Evolutionary conservation across 2,113 vertebrate species (phyloP).

Genomic region (Cyphomyrus discorhynchus): DNA sequence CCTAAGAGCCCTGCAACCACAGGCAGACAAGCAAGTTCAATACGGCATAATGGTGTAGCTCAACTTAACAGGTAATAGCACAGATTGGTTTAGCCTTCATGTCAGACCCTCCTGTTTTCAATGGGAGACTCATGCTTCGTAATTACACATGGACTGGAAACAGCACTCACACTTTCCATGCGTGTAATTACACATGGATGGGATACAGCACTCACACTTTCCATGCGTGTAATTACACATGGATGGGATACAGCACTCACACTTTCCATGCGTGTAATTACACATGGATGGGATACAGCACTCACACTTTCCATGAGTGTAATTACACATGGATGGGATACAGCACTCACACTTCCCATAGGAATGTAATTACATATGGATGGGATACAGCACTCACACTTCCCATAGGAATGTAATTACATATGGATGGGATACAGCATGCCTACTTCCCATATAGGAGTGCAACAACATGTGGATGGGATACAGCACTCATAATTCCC

Average conservation of each 20-base stretch:
- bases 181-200: neutral
- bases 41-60: neutral
- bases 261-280: neutral
- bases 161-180: neutral
- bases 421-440: neutral
- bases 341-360: neutral
- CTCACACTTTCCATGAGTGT: neutral
- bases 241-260: neutral
- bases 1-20: neutral
- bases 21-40: neutral
- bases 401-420: neutral
- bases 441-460: neutral
- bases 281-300: neutral
- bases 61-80: neutral
- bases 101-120: neutral
- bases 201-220: neutral
- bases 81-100: neutral
- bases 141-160: neutral
- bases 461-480: neutral
- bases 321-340: neutral
- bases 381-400: neutral
- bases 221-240: neutral
- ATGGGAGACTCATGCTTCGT: neutral
- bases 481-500: constrained; percentile 79
- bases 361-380: neutral